These are phyloP conservation scores for Trichonephila clavata DNA, from an alignment of 1,140 invertebrate genomes.

Conservation along the genomic window DNA sequence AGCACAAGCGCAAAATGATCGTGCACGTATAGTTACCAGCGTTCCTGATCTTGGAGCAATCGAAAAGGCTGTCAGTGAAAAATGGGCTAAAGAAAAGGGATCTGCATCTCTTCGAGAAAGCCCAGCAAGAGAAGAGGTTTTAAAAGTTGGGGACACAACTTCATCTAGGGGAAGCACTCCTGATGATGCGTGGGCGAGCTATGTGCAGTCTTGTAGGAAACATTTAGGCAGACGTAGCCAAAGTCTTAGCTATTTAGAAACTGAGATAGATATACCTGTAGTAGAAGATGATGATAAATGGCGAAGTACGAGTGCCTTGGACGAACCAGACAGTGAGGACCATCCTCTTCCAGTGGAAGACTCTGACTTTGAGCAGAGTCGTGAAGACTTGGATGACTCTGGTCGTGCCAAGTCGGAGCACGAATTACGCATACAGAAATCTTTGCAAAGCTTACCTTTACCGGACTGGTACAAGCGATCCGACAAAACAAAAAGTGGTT, in stretches of 20 bases:
- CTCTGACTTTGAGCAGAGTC: constrained; percentile 45
- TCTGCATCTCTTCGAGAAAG: constrained; percentile 2
- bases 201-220: constrained; percentile 53
- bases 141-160: background rate
- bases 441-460: constrained; percentile 93
- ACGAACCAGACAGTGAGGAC: constrained; percentile 28
- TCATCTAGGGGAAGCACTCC: constrained; percentile 63
- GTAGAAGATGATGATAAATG: constrained; percentile 64
- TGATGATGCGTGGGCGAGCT: constrained; percentile 66
- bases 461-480: constrained; percentile 97
- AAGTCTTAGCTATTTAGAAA: constrained; percentile 65
- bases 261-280: constrained; percentile 50
- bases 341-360: constrained; percentile 20
- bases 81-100: constrained; percentile 57
- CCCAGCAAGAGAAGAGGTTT: constrained; percentile 4
- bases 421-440: constrained; percentile 94
- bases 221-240: constrained; percentile 60
- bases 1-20: constrained; percentile 62
- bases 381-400: constrained; percentile 80
- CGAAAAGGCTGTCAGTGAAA: constrained; percentile 62
- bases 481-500: constrained; percentile 79
- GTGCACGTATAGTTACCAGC: constrained; percentile 59
- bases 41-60: constrained; percentile 63
- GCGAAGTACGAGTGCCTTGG: constrained; percentile 53
- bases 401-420: constrained; percentile 87